Conservation (phyloP, 2,113 vertebrate genomes). For the Apaloderma vittatum region DNA sequence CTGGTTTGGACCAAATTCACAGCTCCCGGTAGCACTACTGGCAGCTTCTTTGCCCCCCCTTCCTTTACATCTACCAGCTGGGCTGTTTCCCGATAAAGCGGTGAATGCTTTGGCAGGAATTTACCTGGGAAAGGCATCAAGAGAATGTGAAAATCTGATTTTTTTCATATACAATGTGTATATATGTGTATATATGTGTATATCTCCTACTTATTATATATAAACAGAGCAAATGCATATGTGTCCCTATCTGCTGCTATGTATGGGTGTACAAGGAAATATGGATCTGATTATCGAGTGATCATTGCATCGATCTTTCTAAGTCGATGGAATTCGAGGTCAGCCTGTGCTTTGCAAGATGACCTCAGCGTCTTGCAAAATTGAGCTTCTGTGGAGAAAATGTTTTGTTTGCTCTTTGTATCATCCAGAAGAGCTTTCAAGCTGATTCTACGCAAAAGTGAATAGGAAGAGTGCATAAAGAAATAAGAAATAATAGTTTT, state of each 20-base stretch:
- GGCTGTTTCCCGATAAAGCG: background rate
- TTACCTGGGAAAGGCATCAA: background rate
- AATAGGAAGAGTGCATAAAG: background rate
- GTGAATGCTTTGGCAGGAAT: background rate
- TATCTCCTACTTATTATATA: too few species aligned
- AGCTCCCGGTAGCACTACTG: background rate
- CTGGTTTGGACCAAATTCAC: background rate
- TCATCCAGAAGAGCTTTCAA: slow-evolving; percentile 1
- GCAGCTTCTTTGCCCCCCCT: background rate
- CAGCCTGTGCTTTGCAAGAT: background rate
- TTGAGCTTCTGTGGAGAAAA: slow-evolving; percentile 11
- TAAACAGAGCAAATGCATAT: background rate
- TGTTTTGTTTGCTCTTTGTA: slow-evolving; percentile 26
- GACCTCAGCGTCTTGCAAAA: slow-evolving; percentile 40
- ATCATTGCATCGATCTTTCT: background rate
- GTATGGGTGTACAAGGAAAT: background rate
- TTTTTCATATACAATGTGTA: background rate
- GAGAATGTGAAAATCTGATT: background rate
- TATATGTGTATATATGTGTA: background rate
- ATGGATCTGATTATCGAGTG: background rate
- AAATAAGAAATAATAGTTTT: background rate
- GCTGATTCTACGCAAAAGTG: background rate
- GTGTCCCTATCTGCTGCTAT: background rate
- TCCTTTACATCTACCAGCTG: background rate
- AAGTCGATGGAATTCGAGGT: slow-evolving; percentile 1